Evolutionary conservation across 2,113 vertebrate species (phyloP).

Genomic region (Argyrosomus japonicus): DNA sequence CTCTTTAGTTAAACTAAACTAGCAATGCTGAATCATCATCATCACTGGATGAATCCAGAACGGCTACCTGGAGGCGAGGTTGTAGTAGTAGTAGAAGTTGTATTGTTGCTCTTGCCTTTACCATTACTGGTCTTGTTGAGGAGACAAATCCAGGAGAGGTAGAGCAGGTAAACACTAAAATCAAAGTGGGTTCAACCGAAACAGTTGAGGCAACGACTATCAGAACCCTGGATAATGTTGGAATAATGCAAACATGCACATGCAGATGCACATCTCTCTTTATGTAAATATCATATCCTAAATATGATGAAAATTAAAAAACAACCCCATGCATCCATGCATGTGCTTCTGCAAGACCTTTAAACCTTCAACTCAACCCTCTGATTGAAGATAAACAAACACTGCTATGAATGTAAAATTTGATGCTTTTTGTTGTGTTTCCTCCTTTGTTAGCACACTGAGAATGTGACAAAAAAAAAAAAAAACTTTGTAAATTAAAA

Average conservation of each 20-base stretch:
- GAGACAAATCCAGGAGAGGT: neutral
- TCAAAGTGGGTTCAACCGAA: neutral
- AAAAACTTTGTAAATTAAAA: neutral
- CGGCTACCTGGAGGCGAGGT: neutral
- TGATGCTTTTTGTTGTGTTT: neutral
- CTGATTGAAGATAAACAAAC: neutral
- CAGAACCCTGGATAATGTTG: neutral
- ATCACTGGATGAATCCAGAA: neutral
- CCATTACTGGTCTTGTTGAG: neutral
- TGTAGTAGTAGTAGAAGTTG: neutral
- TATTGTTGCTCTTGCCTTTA: neutral
- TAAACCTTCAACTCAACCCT: neutral
- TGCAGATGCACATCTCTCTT: neutral
- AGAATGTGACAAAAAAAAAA: neutral
- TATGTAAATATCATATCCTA: neutral
- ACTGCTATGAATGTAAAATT: neutral
- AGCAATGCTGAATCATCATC: neutral
- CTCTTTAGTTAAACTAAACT: neutral
- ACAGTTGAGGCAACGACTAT: neutral
- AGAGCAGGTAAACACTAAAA: neutral
- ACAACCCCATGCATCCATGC: neutral
- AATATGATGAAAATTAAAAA: neutral
- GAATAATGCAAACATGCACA: neutral
- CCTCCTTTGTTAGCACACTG: neutral
- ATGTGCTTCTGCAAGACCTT: too few species aligned